Base-by-base conservation (phyloP, 2,797 vertebrate species). In the Knipowitschia caucasica region DNA sequence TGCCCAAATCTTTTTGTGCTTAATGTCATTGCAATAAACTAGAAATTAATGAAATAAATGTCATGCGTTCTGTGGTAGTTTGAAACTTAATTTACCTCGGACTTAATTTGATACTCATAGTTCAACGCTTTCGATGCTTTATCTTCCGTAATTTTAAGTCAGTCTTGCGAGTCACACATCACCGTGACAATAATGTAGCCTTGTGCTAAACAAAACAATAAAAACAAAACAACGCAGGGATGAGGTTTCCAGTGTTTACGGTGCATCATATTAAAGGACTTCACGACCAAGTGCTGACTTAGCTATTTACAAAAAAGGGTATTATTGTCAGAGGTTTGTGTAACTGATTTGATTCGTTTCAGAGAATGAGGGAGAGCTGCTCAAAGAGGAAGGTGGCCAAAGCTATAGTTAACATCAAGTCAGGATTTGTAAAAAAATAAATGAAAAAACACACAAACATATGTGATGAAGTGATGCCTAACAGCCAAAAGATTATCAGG, bases 41-140 rank as follows among this genome's bases (percentile, higher is more conserved):
- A 23, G 46, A 15, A 49, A 49, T 34, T 34, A 49, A 49, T 49
- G 20, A 49, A 49, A 11, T 49, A 49, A 49, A 49, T 49, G 46
- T 49, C 46, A 49, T 34, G 46, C 46, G 34, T 33, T 49, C 12
- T 23, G 12, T 33, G 46, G 29, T 49, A 49, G 17, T 49, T 34
- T 18, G 29, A 49, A 34, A 49, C 46, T 49, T 33, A 49, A 49
- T 25, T 39, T 38, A 26, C n/a, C 33, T 38, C 33, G 18, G 21
- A 35, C 33, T 7, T 21, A 49, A 31, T 49, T 49, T 21, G 12
- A 49, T 49, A 31, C 45, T 8, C 29, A 49, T 4, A 31, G n/a
- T 33, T 18, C 30, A 33, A 33, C 14, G 1, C 30, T 33, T 33
- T 18, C 30, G 23, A 33, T 7, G 1, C 30, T 33, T 49, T 47